These are phyloP conservation scores for Gambusia yucatana DNA, from an alignment of 2,797 vertebrate species.

Conservation along the genomic window DNA sequence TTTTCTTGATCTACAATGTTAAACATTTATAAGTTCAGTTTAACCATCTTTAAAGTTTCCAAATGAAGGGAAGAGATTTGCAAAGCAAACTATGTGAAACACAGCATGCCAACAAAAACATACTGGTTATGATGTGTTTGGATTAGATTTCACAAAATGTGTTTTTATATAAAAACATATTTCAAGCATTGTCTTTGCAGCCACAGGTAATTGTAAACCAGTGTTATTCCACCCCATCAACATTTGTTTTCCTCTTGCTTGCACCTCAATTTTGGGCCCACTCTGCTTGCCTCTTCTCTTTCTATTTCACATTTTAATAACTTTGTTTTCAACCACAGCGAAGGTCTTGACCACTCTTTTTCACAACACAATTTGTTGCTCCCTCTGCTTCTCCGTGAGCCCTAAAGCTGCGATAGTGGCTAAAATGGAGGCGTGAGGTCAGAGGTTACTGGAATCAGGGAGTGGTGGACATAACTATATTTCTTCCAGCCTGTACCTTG, in stretches of 20 bases:
- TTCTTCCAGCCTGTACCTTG: conserved; percentile 20
- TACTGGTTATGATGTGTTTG: background rate
- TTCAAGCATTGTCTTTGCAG: conserved; percentile 11
- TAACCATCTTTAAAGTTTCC: background rate
- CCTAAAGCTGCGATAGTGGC: conserved; percentile 9
- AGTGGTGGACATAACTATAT: conserved; percentile 10
- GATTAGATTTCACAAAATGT: background rate
- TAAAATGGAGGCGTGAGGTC: conserved; percentile 22
- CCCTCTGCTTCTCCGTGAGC: background rate
- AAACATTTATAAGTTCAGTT: background rate
- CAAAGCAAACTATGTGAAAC: background rate
- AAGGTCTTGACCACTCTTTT: conserved; percentile 5
- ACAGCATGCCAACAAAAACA: background rate
- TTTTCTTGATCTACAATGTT: background rate
- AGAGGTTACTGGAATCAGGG: conserved; percentile 19
- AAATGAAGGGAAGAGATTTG: background rate
- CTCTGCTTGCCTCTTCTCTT: background rate
- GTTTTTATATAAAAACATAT: background rate
- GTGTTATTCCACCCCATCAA: conserved; percentile 2
- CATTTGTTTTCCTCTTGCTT: background rate
- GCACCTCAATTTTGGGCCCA: background rate
- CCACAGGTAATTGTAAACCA: conserved; percentile 14
- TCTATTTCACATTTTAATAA: conserved; percentile 1
- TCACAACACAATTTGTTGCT: background rate
- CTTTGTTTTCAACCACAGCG: conserved; percentile 1